phyloP scores from a whole-genome alignment of 2,888 invertebrate genomes.

The Osmoderma eremita region DNA sequence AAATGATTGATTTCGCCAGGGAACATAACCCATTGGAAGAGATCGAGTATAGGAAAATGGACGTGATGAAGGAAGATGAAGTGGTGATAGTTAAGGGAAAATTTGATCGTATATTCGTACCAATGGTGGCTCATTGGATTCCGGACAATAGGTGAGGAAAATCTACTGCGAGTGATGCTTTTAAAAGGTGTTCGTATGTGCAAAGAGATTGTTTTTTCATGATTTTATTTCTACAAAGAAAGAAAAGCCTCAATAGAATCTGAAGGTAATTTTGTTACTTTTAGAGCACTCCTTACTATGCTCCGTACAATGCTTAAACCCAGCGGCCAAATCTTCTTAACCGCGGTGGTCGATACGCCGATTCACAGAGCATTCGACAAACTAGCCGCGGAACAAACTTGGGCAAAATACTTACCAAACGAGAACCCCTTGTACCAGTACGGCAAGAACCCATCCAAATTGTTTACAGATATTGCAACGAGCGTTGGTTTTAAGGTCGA shows the following conservation, averaged over 20 bases:
- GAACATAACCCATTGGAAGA: not conserved
- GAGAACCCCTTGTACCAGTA: not conserved
- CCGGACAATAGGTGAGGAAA: constrained; percentile 1
- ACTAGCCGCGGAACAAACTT: not conserved
- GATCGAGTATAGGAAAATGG: not conserved
- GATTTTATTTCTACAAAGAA: not conserved
- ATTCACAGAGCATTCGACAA: not conserved
- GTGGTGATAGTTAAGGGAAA: not conserved
- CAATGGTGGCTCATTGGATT: constrained; percentile 6
- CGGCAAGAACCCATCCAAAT: not conserved
- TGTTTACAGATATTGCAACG: not conserved
- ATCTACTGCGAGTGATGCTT: too few species aligned
- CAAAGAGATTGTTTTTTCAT: not conserved
- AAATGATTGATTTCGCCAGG: not conserved
- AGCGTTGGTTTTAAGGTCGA: constrained; percentile 17
- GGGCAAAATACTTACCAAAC: constrained; percentile 1
- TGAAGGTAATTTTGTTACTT: not conserved
- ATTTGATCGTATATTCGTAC: constrained; percentile 5
- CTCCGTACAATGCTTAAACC: constrained; percentile 8
- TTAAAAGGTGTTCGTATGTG: not conserved
- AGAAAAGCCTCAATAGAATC: not conserved
- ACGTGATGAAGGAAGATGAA: not conserved
- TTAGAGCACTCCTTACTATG: not conserved
- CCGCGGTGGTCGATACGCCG: not conserved
- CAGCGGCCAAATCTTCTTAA: too few species aligned